phyloP scores from a whole-genome alignment of 2,888 invertebrate species.

The Embidobia sp. region DNA sequence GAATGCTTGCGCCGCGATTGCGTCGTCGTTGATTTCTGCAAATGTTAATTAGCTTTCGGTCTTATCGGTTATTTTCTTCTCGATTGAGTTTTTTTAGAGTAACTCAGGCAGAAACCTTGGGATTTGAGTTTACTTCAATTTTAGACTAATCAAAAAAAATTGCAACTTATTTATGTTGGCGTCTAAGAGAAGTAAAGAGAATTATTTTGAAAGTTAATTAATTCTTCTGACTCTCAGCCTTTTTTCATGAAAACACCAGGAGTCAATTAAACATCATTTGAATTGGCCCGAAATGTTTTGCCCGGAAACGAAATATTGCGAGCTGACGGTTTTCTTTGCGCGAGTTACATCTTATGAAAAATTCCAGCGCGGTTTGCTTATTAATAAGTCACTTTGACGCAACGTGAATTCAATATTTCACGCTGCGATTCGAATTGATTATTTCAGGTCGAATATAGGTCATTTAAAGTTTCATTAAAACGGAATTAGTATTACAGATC shows the following conservation, averaged over 20 bases:
- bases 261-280: too few relatives aligned
- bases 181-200: too few relatives aligned
- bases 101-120: too few relatives aligned
- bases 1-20: slow-evolving; percentile 79
- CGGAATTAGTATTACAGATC: slow-evolving; percentile 4
- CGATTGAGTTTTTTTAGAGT: neutral
- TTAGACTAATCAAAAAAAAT: too few relatives aligned
- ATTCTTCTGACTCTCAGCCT: too few relatives aligned
- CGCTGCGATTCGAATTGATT: neutral
- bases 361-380: neutral
- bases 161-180: too few relatives aligned
- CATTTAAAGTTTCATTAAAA: slow-evolving; percentile 4
- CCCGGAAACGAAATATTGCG: neutral
- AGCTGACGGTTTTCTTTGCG: neutral
- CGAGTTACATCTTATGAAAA: neutral
- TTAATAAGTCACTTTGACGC: neutral
- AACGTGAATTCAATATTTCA: neutral
- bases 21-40: slow-evolving; percentile 71
- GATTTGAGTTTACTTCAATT: too few relatives aligned
- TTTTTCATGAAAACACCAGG: too few relatives aligned
- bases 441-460: neutral
- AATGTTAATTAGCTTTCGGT: slow-evolving; percentile 27
- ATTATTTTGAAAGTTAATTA: too few relatives aligned
- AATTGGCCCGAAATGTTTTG: too few relatives aligned
- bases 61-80: neutral